phyloP scores from a whole-genome alignment of 2,888 invertebrate species.

The Xylocampa areola region DNA sequence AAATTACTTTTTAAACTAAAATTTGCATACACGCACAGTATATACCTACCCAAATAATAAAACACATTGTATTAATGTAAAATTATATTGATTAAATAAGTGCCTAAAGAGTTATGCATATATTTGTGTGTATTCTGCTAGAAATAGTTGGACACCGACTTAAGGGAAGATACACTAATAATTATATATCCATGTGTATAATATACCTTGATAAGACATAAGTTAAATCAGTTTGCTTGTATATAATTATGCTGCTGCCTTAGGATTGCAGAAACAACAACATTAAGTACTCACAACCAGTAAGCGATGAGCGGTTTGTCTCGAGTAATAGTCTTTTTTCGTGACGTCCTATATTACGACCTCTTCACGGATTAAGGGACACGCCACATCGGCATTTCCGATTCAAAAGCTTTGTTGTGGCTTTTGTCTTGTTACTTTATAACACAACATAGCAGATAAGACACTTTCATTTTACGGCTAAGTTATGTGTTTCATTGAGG shows the following conservation, averaged over 20 bases:
- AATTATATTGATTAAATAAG: too few relatives aligned
- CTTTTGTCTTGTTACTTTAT: slow-evolving; percentile 38
- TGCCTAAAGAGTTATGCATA: too few relatives aligned
- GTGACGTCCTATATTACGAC: slow-evolving; percentile 74
- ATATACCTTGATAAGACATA: too few relatives aligned
- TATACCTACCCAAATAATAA: too few relatives aligned
- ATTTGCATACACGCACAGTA: neutral
- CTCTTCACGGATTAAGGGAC: slow-evolving; percentile 66
- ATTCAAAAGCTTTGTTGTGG: slow-evolving; percentile 62
- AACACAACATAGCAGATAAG: slow-evolving; percentile 8
- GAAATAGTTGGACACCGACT: too few relatives aligned
- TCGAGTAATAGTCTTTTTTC: slow-evolving; percentile 75
- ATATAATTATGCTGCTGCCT: slow-evolving; percentile 28
- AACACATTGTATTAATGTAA: too few relatives aligned
- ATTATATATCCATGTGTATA: too few relatives aligned
- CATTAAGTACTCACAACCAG: slow-evolving; percentile 75
- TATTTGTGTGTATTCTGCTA: too few relatives aligned
- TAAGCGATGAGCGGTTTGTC: slow-evolving; percentile 63
- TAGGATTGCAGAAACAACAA: slow-evolving; percentile 59
- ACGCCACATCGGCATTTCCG: slow-evolving; percentile 70
- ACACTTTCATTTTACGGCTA: slow-evolving; percentile 2
- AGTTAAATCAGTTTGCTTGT: slow-evolving; percentile 12
- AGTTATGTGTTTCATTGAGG: too few relatives aligned
- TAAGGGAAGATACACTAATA: too few relatives aligned
- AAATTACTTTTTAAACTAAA: neutral